These are phyloP conservation scores for Plecturocebus donacophilus DNA, from an alignment of 2,113 vertebrate genomes.

Conservation along the genomic window DNA sequence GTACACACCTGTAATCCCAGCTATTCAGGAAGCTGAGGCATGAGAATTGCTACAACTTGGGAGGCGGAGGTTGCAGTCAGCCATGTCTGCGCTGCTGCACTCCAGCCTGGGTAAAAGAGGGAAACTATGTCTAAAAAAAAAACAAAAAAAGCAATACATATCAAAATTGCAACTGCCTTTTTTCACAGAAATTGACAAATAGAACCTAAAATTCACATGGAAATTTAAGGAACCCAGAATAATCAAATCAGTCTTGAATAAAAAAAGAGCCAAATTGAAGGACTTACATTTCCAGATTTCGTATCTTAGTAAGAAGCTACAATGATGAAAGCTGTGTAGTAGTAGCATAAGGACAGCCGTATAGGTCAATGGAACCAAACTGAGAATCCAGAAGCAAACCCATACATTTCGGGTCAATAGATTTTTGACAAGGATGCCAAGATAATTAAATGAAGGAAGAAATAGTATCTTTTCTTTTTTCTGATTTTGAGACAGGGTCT, in stretches of 20 bases:
- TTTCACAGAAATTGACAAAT: background rate
- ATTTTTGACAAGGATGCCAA: slow-evolving; percentile 13
- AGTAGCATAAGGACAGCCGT: background rate
- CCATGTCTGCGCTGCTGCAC: too few relatives aligned
- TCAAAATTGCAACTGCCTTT: background rate
- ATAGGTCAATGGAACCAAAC: background rate
- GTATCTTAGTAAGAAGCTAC: background rate
- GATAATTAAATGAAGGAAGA: background rate
- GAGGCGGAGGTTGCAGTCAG: too few relatives aligned
- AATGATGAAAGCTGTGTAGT: background rate
- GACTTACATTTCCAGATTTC: background rate
- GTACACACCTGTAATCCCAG: too few relatives aligned
- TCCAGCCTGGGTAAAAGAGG: too few relatives aligned
- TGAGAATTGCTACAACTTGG: too few relatives aligned
- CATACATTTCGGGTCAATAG: background rate
- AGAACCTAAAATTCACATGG: background rate
- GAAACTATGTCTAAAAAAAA: background rate
- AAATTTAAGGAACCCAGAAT: background rate
- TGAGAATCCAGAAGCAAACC: background rate
- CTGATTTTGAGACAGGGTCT: background rate
- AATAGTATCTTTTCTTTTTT: background rate
- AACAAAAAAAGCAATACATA: background rate
- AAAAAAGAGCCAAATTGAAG: background rate
- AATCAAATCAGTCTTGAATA: background rate
- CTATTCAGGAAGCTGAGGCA: too few relatives aligned